phyloP scores from a whole-genome alignment of 1,140 invertebrate species.

The Lordiphosa stackelbergi region DNA sequence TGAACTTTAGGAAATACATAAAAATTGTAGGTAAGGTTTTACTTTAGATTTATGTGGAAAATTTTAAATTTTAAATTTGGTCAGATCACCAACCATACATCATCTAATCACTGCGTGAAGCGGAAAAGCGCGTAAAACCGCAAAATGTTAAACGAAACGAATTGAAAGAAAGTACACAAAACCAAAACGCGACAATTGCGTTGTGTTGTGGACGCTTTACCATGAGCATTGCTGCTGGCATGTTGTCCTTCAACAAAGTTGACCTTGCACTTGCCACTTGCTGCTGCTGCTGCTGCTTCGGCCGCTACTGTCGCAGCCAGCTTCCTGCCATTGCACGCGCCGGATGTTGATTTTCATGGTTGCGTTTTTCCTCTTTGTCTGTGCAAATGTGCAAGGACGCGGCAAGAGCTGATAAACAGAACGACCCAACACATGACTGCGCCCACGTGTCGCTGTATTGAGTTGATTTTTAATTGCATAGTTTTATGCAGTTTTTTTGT shows the following conservation, averaged over 20 bases:
- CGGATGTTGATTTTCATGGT: conserved; percentile 61
- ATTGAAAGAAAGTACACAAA: conserved; percentile 57
- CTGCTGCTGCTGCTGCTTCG: conserved; percentile 30
- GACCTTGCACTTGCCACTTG: conserved; percentile 74
- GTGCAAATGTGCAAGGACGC: conserved; percentile 59
- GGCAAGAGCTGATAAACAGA: conserved; percentile 63
- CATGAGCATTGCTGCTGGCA: conserved; percentile 30
- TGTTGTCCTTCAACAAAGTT: conserved; percentile 69
- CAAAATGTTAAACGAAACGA: conserved; percentile 67
- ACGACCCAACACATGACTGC: conserved; percentile 46
- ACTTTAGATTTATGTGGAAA: too few species aligned
- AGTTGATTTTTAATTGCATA: conserved; percentile 53
- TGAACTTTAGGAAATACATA: background rate
- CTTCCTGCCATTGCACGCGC: conserved; percentile 34
- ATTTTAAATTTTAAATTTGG: too few species aligned
- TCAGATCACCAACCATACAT: conserved; percentile 8
- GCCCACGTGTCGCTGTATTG: conserved; percentile 55
- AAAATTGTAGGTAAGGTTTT: too few species aligned
- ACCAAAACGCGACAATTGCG: conserved; percentile 46
- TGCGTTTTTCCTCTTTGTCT: conserved; percentile 29
- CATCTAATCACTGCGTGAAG: conserved; percentile 17
- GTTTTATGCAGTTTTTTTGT: conserved; percentile 42
- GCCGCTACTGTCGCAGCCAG: conserved; percentile 23
- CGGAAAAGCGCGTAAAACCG: conserved; percentile 25
- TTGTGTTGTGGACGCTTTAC: conserved; percentile 9